These are phyloP conservation scores for Drosophila chauvacae DNA, from an alignment of 1,140 invertebrate genomes.

Conservation along the genomic window DNA sequence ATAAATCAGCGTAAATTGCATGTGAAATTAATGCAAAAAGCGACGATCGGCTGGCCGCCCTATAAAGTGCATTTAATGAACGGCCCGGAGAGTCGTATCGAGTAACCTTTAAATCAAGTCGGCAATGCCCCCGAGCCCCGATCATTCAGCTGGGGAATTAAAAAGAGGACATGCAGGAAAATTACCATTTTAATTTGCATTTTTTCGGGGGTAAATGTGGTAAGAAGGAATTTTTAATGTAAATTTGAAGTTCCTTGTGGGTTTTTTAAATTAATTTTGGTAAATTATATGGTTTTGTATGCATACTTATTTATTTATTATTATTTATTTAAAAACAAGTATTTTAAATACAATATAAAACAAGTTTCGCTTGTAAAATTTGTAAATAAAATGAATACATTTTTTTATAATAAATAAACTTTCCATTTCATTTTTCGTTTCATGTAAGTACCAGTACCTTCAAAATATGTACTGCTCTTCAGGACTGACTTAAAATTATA, in stretches of 20 bases:
- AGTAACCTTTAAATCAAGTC: slow-evolving; percentile 55
- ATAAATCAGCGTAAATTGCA: slow-evolving; percentile 83
- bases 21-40: slow-evolving; percentile 82
- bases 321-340: too few relatives aligned
- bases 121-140: slow-evolving; percentile 24
- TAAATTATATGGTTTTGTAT: not conserved
- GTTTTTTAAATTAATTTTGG: not conserved
- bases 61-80: slow-evolving; percentile 57
- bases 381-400: too few relatives aligned
- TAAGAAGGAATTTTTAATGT: not conserved
- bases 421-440: too few relatives aligned
- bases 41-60: slow-evolving; percentile 40
- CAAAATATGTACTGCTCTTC: not conserved
- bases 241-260: not conserved
- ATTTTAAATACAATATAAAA: too few relatives aligned
- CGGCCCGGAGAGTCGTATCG: slow-evolving; percentile 22
- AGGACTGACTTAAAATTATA: not conserved
- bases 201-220: slow-evolving; percentile 13
- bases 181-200: slow-evolving; percentile 46
- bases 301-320: not conserved
- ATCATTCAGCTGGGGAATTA: slow-evolving; percentile 42
- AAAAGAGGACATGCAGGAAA: not conserved
- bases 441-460: not conserved
- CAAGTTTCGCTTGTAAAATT: too few relatives aligned
- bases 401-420: too few relatives aligned